These are phyloP conservation scores for Drosophila hydei DNA, from an alignment of 1,140 invertebrate genomes.

Conservation along the genomic window DNA sequence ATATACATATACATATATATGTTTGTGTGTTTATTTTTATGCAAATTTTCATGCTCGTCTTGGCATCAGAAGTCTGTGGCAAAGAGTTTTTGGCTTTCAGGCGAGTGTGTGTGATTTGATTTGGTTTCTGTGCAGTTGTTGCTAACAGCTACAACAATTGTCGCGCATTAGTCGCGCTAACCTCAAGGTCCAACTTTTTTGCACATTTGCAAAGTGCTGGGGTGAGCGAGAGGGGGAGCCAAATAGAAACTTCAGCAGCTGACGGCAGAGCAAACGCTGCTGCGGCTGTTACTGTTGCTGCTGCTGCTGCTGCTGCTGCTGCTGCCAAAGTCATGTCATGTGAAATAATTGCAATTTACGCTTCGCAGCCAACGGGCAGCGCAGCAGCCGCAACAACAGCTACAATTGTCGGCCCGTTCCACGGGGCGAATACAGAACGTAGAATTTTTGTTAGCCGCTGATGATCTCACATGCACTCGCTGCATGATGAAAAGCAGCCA, in stretches of 20 bases:
- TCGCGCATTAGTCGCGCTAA: slow-evolving; percentile 56
- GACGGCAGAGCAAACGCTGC: slow-evolving; percentile 8
- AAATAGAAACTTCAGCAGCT: slow-evolving; percentile 43
- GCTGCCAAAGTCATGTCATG: slow-evolving; percentile 70
- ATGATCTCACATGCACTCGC: slow-evolving; percentile 75
- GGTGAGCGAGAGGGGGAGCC: neutral
- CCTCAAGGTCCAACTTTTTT: slow-evolving; percentile 48
- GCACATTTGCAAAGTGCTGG: slow-evolving; percentile 11
- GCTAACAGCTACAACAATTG: slow-evolving; percentile 40
- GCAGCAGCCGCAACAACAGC: slow-evolving; percentile 11
- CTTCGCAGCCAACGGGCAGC: slow-evolving; percentile 54
- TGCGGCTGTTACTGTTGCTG: neutral
- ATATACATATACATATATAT: slow-evolving; percentile 56
- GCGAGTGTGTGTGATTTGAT: slow-evolving; percentile 1
- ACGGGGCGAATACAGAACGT: slow-evolving; percentile 74
- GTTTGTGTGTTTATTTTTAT: too few species aligned
- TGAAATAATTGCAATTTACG: slow-evolving; percentile 77
- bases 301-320: slow-evolving; percentile 24
- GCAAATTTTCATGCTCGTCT: slow-evolving; percentile 58
- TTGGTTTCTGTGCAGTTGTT: slow-evolving; percentile 22
- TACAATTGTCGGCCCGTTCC: slow-evolving; percentile 60
- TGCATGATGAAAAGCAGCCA: slow-evolving; percentile 73
- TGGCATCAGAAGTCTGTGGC: slow-evolving; percentile 12
- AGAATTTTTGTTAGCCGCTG: slow-evolving; percentile 52
- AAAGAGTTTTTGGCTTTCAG: slow-evolving; percentile 2